Evolutionary conservation across 2,113 vertebrate genomes (phyloP), one percentile per base, ranked within the genome.

Genomic region (Tychaedon coryphoeus): DNA sequence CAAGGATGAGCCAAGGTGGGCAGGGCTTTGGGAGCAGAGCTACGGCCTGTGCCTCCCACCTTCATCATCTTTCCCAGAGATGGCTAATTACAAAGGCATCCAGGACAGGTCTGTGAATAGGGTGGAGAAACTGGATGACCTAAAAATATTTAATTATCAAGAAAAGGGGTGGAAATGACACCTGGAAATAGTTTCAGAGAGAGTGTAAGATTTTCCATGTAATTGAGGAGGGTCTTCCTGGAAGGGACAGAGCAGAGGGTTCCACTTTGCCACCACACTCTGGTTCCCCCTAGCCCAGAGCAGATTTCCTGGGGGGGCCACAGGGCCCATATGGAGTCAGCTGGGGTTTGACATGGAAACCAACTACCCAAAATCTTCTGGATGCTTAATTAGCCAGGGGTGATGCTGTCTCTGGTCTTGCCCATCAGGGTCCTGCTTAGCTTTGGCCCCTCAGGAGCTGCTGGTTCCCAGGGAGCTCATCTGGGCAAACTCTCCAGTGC

Each of bases 121-220:
- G 79, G 79, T 67, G 94, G 92, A 90, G 92, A 74, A 94, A 58
- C 14, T 23, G 69, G 25, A 74, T 92, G 93, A 91, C 91, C 83
- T 90, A 92, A 92, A 95, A 93, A 90, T 86, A 36, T 77, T 93
- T 87, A 91, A 93, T 96, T 92, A 91, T 77, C 77, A 28, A 53
- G 76, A 56, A 73, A 80, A 85, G 61, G 40, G 40, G 8, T 57
- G 62, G 94, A 74, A 95, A 92, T 87, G 53, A 67, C 76, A 75
- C 80, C 77, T 86, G 84, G 25, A 81, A 77, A 71, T 57, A 66
- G 51, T 62, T 90, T 29, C 69, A 57, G 50, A 53, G 76, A 56
- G 45, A 4, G 51, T 15, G 47, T 61, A 57, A 77, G 20, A 66
- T 71, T 91, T 95, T 96, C 76, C 72, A 33, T 42, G 43, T 56